These are phyloP conservation scores for Bugula neritina DNA, from an alignment of 2,888 invertebrate species.

Conservation along the genomic window DNA sequence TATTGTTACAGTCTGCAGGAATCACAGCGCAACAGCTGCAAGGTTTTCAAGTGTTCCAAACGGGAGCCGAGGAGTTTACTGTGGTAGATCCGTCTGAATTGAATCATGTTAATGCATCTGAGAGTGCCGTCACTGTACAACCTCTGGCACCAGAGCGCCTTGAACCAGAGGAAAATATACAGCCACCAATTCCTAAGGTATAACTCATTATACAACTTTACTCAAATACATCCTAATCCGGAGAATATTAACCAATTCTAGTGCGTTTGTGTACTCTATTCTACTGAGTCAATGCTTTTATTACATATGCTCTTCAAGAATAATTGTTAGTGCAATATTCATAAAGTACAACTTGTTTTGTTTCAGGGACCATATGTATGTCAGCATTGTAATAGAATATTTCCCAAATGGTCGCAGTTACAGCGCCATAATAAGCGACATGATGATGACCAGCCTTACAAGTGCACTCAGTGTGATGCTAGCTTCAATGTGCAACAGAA, in stretches of 20 bases:
- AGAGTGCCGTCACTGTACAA: background rate
- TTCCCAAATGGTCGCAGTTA: conserved; percentile 56
- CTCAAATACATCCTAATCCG: no score
- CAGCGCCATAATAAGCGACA: conserved; percentile 58
- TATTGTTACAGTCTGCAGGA: conserved; percentile 8
- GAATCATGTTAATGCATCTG: background rate
- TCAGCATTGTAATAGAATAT: conserved; percentile 56
- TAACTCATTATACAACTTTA: no score
- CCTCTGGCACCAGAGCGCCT: background rate
- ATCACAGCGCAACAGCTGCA: background rate
- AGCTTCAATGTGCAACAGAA: conserved; percentile 73
- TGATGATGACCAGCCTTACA: conserved; percentile 59
- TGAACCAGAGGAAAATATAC: background rate
- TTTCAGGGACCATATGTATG: conserved; percentile 56
- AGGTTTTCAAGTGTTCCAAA: conserved; percentile 17
- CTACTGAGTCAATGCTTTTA: no score
- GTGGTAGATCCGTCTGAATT: background rate
- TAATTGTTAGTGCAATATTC: no score
- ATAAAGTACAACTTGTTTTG: no score
- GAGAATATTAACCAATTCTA: no score
- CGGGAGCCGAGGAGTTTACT: background rate
- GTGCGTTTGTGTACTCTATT: no score
- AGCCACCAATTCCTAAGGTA: conserved; percentile 20
- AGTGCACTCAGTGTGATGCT: conserved; percentile 60
- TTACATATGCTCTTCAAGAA: no score